phyloP scores from a whole-genome alignment of 2,113 vertebrate species.

The Rhipidura dahli region DNA sequence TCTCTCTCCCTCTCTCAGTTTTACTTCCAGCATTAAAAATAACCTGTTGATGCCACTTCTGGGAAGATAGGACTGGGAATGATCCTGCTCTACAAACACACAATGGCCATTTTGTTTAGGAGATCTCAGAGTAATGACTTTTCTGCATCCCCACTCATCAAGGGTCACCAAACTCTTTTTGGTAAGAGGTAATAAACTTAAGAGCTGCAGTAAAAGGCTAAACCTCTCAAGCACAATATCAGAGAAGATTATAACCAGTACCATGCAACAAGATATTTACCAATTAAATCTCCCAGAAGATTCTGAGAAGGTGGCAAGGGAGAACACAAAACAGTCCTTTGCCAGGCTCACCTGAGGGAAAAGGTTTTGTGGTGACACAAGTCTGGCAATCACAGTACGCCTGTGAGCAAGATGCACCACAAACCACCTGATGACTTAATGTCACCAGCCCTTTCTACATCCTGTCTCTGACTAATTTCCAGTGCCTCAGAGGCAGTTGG shows the following conservation, averaged over 20 bases:
- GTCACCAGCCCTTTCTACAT: slow-evolving; percentile 36
- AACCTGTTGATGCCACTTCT: neutral
- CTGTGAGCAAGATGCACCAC: slow-evolving; percentile 10
- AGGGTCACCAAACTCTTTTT: neutral
- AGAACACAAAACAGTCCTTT: neutral
- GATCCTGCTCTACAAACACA: neutral
- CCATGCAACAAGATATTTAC: neutral
- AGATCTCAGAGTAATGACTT: neutral
- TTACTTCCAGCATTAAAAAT: neutral
- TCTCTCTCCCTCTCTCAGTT: neutral
- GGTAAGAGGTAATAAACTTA: neutral
- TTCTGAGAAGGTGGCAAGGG: neutral
- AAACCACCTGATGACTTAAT: slow-evolving; percentile 32
- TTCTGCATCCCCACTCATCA: neutral
- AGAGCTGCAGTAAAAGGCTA: neutral
- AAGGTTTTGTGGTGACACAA: neutral
- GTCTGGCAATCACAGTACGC: neutral
- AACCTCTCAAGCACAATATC: neutral
- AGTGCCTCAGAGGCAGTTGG: slow-evolving; percentile 4
- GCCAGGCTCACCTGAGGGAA: neutral
- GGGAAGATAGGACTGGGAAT: neutral
- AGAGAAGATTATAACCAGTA: neutral
- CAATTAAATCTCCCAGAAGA: neutral
- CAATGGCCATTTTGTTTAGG: neutral
- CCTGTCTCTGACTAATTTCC: slow-evolving; percentile 33